These are phyloP conservation scores for Episyrphus balteatus DNA, from an alignment of 1,140 invertebrate genomes.

Conservation along the genomic window DNA sequence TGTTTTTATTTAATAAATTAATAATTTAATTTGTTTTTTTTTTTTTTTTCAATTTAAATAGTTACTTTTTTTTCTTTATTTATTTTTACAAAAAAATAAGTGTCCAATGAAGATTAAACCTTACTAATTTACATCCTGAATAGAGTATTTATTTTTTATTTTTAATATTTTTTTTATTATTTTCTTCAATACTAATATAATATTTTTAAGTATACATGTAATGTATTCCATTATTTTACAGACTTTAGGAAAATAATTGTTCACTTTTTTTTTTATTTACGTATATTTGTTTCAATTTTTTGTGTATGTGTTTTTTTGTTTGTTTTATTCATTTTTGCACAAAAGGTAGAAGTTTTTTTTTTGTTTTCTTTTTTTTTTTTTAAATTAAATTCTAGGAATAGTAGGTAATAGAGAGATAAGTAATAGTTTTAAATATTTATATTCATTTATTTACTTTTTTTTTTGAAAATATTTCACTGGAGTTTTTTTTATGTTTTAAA, in stretches of 20 bases:
- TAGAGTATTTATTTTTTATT: not conserved
- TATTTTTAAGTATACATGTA: constrained; percentile 6
- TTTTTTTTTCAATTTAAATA: not conserved
- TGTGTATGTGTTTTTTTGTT: not conserved
- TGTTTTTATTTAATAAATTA: no score
- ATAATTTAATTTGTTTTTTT: not conserved
- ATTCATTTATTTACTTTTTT: no score
- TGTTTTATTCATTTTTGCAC: not conserved
- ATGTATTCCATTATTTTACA: constrained; percentile 5
- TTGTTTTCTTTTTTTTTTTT: no score
- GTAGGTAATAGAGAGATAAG: no score
- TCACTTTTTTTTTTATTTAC: not conserved
- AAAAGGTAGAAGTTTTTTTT: not conserved
- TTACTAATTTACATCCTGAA: no score
- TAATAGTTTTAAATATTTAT: no score
- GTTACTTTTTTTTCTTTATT: not conserved
- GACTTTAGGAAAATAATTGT: not conserved
- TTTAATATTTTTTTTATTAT: not conserved
- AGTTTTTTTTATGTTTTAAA: no score
- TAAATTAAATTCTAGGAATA: no score
- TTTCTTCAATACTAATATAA: not conserved
- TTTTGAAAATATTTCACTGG: no score
- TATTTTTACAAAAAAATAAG: no score
- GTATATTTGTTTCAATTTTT: not conserved
- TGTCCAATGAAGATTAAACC: no score